These are phyloP conservation scores for Cyprinella venusta DNA, from an alignment of 2,797 vertebrate species.

Conservation along the genomic window DNA sequence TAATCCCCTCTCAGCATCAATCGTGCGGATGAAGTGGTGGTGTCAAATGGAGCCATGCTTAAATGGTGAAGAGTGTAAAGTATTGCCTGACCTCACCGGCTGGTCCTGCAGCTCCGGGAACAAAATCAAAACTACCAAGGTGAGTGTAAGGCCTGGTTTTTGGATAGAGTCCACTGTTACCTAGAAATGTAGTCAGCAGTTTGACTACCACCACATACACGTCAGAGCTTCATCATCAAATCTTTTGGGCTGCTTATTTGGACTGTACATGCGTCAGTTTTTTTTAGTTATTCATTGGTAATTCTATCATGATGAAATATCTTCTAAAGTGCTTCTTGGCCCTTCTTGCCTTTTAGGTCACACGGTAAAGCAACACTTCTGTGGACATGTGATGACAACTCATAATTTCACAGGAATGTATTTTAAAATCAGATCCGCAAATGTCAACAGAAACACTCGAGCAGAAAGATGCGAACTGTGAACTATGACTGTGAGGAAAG, in stretches of 20 bases:
- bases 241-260: slow-evolving; percentile 21
- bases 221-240: slow-evolving; percentile 8
- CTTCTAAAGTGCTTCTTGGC: slow-evolving; percentile 16
- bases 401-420: slow-evolving; percentile 33
- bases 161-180: neutral
- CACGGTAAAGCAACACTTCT: slow-evolving; percentile 24
- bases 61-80: slow-evolving; percentile 75
- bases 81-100: slow-evolving; percentile 78
- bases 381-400: slow-evolving; percentile 36
- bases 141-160: slow-evolving; percentile 57
- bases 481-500: slow-evolving; percentile 1
- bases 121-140: slow-evolving; percentile 82
- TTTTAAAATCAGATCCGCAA: slow-evolving; percentile 39
- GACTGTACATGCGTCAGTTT: neutral
- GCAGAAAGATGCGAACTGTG: slow-evolving; percentile 2
- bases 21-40: slow-evolving; percentile 81
- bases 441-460: slow-evolving; percentile 11
- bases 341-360: slow-evolving; percentile 26
- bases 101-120: slow-evolving; percentile 80
- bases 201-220: neutral
- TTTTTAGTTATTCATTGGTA: slow-evolving; percentile 13
- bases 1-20: slow-evolving; percentile 68
- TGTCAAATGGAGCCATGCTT: slow-evolving; percentile 81
- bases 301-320: neutral
- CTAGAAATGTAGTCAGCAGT: slow-evolving; percentile 15